Conservation (phyloP, 1,140 invertebrate species). For the Lordiphosa mommai region DNA sequence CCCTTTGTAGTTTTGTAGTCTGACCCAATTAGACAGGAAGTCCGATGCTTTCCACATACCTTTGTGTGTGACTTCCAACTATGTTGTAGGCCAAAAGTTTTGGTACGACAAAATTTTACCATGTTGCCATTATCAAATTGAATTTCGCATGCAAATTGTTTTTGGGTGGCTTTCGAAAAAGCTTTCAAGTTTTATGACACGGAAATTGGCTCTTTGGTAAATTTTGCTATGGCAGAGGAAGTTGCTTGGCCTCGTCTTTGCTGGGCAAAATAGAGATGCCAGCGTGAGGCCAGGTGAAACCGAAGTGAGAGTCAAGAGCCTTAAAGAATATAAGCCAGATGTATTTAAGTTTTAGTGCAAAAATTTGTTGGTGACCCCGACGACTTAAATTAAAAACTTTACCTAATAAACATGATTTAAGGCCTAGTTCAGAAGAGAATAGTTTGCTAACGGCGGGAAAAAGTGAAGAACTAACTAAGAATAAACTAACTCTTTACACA, state of each 20-base stretch:
- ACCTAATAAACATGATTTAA: no score
- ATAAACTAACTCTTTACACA: no score
- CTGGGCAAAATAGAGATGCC: not conserved
- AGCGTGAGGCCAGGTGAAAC: not conserved
- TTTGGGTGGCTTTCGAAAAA: conserved; percentile 51
- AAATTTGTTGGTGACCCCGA: no score
- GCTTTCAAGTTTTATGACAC: conserved; percentile 77
- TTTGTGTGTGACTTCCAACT: conserved; percentile 31
- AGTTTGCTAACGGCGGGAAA: no score
- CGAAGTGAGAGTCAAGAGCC: no score
- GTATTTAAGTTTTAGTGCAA: no score
- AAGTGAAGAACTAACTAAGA: no score
- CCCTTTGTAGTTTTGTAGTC: conserved; percentile 6
- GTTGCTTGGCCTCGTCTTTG: conserved; percentile 4
- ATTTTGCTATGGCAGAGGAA: conserved; percentile 24
- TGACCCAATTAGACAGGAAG: conserved; percentile 57
- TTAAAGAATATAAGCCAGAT: no score
- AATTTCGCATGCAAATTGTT: conserved; percentile 75
- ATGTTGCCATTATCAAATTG: conserved; percentile 70
- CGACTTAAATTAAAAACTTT: no score
- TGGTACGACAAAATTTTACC: conserved; percentile 11
- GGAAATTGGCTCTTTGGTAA: conserved; percentile 70
- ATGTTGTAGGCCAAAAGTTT: conserved; percentile 33
- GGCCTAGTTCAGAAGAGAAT: no score
- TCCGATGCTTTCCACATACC: conserved; percentile 18